phyloP scores from a whole-genome alignment of 2,888 invertebrate genomes.

The Drosophila incognita region DNA sequence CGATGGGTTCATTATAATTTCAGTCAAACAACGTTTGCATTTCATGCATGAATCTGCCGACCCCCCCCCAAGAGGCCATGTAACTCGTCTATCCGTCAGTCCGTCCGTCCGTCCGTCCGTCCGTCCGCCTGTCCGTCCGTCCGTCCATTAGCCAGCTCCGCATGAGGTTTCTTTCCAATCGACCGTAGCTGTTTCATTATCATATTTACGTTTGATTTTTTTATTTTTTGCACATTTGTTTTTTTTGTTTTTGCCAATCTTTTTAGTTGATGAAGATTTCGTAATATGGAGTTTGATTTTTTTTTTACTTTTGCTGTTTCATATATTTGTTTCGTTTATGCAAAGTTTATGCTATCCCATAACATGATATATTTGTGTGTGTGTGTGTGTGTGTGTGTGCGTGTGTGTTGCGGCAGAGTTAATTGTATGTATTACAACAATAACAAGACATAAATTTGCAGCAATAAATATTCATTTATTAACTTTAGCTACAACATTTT shows the following conservation, averaged over 20 bases:
- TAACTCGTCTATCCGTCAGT: constrained; percentile 30
- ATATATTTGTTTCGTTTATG: constrained; percentile 62
- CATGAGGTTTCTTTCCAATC: constrained; percentile 76
- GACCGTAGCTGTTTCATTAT: constrained; percentile 76
- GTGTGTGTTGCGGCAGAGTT: constrained; percentile 56
- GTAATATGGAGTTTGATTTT: constrained; percentile 61
- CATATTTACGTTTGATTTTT: constrained; percentile 52
- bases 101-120: constrained; percentile 4
- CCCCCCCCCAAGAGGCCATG: constrained; percentile 8
- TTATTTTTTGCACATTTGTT: constrained; percentile 25
- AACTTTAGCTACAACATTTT: constrained; percentile 37
- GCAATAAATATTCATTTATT: constrained; percentile 73
- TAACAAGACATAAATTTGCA: constrained; percentile 67
- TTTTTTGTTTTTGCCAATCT: constrained; percentile 69
- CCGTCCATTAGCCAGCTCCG: constrained; percentile 65
- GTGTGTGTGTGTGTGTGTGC: constrained; percentile 11
- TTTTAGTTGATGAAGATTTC: constrained; percentile 62
- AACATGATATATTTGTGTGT: constrained; percentile 23
- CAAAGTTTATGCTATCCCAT: constrained; percentile 61
- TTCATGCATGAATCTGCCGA: constrained; percentile 73
- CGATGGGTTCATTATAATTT: constrained; percentile 70
- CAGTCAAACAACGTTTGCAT: constrained; percentile 70
- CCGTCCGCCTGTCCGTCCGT: constrained; percentile 14
- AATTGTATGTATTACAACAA: constrained; percentile 67
- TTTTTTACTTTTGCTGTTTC: constrained; percentile 16